phyloP scores from a whole-genome alignment of 2,113 vertebrate species.

The Platycercus adscitus region DNA sequence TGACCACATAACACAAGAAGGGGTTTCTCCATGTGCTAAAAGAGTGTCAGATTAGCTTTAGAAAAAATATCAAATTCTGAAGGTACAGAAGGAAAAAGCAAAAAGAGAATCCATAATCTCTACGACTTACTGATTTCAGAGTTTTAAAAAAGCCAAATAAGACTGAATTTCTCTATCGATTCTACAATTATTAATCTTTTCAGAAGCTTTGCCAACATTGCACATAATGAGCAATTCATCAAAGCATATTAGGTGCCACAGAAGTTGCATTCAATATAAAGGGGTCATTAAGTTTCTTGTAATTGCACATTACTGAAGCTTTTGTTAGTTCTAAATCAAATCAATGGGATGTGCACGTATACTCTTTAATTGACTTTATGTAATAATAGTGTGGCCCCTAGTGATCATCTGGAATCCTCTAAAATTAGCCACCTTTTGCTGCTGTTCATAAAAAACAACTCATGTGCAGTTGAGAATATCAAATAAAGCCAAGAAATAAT shows the following conservation, averaged over 20 bases:
- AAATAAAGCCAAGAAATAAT: constrained; percentile 1
- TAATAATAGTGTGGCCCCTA: not conserved
- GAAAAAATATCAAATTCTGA: not conserved
- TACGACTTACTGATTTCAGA: not conserved
- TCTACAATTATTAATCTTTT: constrained; percentile 71
- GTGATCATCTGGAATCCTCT: constrained; percentile 19
- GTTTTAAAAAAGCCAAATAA: not conserved
- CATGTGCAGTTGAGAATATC: not conserved
- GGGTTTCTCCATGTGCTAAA: not conserved
- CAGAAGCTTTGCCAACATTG: constrained; percentile 38
- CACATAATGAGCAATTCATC: constrained; percentile 74
- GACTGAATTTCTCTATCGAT: constrained; percentile 56
- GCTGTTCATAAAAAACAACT: not conserved
- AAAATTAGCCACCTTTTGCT: not conserved
- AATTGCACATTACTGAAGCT: constrained; percentile 67
- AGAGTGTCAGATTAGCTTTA: not conserved
- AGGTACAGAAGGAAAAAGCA: not conserved
- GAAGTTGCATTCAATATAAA: constrained; percentile 43
- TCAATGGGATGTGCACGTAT: constrained; percentile 46
- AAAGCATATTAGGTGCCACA: constrained; percentile 63
- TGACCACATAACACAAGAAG: not conserved
- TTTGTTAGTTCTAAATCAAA: constrained; percentile 63
- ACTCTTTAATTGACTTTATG: constrained; percentile 60
- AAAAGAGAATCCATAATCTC: not conserved
- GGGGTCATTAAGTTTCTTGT: constrained; percentile 67